Conservation (phyloP, 2,797 vertebrate genomes). For the Macropodus opercularis region DNA sequence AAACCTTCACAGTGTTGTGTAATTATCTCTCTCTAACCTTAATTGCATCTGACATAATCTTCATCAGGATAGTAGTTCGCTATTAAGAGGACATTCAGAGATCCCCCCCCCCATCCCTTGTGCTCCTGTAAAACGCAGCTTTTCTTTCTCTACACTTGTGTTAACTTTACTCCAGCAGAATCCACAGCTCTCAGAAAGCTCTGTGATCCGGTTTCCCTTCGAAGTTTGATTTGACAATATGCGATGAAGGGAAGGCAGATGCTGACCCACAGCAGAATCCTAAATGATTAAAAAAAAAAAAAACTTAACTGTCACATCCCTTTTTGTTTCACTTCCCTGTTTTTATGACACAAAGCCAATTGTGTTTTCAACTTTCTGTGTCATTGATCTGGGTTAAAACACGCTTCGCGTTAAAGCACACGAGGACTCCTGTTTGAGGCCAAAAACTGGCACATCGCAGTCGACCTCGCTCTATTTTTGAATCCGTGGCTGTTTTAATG, state of each 20-base stretch:
- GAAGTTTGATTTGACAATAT: neutral
- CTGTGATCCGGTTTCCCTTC: slow-evolving; percentile 7
- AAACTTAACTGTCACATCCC: neutral
- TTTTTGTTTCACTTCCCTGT: slow-evolving; percentile 2
- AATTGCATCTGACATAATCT: slow-evolving; percentile 60
- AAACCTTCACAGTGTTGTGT: slow-evolving; percentile 33
- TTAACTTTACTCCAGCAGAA: slow-evolving; percentile 32
- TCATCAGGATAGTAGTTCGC: slow-evolving; percentile 62
- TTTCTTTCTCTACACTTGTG: slow-evolving; percentile 30
- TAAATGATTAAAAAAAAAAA: no score
- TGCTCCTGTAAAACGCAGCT: slow-evolving; percentile 31
- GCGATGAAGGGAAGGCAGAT: neutral
- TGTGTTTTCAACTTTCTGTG: slow-evolving; percentile 1
- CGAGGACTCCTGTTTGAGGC: slow-evolving; percentile 25
- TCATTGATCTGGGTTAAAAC: slow-evolving; percentile 47
- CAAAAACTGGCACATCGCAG: slow-evolving; percentile 38
- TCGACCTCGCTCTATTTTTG: slow-evolving; percentile 38
- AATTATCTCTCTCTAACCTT: slow-evolving; percentile 55
- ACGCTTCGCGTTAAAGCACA: slow-evolving; percentile 22
- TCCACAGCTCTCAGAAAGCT: slow-evolving; percentile 10
- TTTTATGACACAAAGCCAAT: slow-evolving; percentile 3
- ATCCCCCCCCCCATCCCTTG: slow-evolving; percentile 16
- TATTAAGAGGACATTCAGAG: slow-evolving; percentile 41
- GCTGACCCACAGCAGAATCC: neutral
- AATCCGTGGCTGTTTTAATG: slow-evolving; percentile 31